Percentiles rank a stretch among this genome's conserved stretches.
Evolutionary conservation across 1,140 invertebrate genomes (phyloP).

Genomic region (Drosophila tani): DNA sequence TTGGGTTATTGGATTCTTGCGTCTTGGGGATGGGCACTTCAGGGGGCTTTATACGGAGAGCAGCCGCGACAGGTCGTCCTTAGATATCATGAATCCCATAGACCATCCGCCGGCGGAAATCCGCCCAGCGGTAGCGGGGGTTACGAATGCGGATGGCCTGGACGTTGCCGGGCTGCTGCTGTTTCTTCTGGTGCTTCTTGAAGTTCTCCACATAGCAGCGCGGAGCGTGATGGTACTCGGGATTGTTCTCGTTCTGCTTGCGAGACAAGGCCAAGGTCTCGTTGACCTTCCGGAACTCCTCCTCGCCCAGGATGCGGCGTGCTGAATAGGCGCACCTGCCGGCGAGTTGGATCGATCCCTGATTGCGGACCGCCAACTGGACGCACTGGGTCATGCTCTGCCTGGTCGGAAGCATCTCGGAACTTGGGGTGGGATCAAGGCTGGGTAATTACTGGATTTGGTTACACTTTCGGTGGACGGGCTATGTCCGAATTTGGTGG

Average conservation of each 20-base stretch:
- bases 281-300: neutral
- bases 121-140: conserved; percentile 53
- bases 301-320: neutral
- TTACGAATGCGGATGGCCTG: conserved; percentile 7
- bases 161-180: neutral
- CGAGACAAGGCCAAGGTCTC: neutral
- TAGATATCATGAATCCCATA: conserved; percentile 50
- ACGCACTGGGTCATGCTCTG: neutral
- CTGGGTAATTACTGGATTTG: neutral
- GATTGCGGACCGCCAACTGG: neutral
- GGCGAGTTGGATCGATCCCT: neutral
- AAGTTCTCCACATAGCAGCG: conserved; percentile 40
- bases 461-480: neutral
- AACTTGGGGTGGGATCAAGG: neutral
- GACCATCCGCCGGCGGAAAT: conserved; percentile 54
- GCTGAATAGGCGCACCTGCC: neutral
- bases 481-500: neutral
- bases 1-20: too few species aligned
- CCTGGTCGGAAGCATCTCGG: conserved; percentile 1
- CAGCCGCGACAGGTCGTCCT: too few species aligned
- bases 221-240: conserved; percentile 54
- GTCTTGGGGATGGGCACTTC: too few species aligned
- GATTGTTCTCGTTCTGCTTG: conserved; percentile 36
- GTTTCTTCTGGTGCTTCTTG: conserved; percentile 25
- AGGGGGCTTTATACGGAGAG: too few species aligned